These are phyloP conservation scores for Lasioglossum zephyrum DNA, from an alignment of 2,888 invertebrate species.

Conservation along the genomic window DNA sequence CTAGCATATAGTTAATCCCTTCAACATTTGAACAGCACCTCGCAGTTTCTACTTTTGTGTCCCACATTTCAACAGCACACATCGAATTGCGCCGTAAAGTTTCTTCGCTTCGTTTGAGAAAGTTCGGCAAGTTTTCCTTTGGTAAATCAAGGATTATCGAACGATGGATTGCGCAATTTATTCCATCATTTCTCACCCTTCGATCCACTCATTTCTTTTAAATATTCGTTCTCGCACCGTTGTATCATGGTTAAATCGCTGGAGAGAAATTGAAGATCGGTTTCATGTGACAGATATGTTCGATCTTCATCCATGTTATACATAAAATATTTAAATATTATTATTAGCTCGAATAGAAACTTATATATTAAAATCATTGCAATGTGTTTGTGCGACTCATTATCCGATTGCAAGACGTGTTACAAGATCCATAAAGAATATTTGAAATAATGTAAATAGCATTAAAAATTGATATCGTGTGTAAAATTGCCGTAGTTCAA, in stretches of 20 bases:
- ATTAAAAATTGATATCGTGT: constrained; percentile 17
- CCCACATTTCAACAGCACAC: neutral
- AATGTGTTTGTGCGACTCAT: neutral
- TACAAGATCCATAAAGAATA: neutral
- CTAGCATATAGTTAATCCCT: neutral
- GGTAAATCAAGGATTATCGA: neutral
- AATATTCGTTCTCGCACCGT: neutral
- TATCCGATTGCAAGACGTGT: neutral
- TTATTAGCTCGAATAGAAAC: neutral
- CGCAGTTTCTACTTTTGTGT: neutral
- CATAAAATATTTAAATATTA: neutral
- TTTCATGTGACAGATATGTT: neutral
- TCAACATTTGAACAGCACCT: neutral
- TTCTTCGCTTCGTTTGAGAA: neutral
- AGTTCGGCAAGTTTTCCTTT: neutral
- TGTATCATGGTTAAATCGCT: neutral
- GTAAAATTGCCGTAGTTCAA: constrained; percentile 20
- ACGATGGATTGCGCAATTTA: neutral
- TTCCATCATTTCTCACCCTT: neutral
- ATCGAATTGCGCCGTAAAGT: neutral
- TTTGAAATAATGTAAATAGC: neutral
- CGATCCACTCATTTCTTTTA: neutral
- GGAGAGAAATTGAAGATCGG: neutral
- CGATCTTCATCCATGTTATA: neutral
- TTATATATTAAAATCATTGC: neutral